Evolutionary conservation across 2,888 invertebrate genomes (phyloP), one percentile per base, ranked within the genome.

Genomic region (Sinhomidia bicolor): DNA sequence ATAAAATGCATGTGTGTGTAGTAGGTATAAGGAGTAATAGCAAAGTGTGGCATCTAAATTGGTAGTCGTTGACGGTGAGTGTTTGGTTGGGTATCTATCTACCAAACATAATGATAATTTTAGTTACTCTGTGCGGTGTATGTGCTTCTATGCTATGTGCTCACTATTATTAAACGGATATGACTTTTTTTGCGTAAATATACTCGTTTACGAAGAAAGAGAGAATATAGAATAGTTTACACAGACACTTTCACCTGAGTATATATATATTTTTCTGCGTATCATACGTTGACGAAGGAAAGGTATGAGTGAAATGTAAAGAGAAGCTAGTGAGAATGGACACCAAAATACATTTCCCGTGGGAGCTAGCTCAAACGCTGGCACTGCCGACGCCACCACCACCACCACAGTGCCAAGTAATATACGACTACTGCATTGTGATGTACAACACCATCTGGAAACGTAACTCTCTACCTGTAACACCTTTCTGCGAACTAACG

Each of bases 331-430:
- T 71, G 79, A 68, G 62, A 86, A 80, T 74, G 80, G 81, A 86
- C 86, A 86, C 81, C 80, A 62, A 74, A 87, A 82, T 87, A 87
- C 87, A 87, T 87, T 87, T 87, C 87, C 87, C 87, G 14, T 32
- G 87, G 87, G 87, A 87, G 82, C 87, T 76, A n/a, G 32, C 76
- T 87, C 81, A 81, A 87, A 87, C 47, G 62, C 82, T 79, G 23
- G 23, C n/a, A 5, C 4, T 76, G 12, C 20, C 41, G 17, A 47
- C 9, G 47, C 57, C 20, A 41, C 32, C 65, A 41, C 41, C 20
- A 1, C 36, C 23, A n/a, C 78, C 65, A 54, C n/a, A 36, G 36
- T 36, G n/a, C n/a, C n/a, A n/a, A 71, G 32, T 80, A 86, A 80
- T 81, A 74, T 86, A 80, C 74, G 86, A 86, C 80, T 60, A 74